Base-by-base conservation (phyloP, 1,140 invertebrate genomes). In the Drosophila micromelanica region DNA sequence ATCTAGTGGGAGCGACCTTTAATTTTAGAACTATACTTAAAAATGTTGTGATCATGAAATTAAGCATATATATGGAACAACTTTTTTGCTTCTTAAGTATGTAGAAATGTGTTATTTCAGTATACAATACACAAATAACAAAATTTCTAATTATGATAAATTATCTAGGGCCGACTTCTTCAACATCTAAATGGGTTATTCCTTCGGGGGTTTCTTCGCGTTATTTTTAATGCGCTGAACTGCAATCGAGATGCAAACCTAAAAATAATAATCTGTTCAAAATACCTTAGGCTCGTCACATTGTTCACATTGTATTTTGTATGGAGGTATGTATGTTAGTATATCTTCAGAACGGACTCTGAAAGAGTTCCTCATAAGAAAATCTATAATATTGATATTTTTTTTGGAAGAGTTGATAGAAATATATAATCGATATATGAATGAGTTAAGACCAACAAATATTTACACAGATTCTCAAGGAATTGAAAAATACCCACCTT, bases 401-500 rank as follows among this genome's bases (percentile, higher is more conserved):
- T 56, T 56, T 42, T 56, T 56, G 38, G 40, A 57, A 57, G 23
- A 57, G 40, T 57, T 15, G 38, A 52, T 17, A 52, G 30, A 48
- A 54, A 30, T 30, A 30, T 30, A 30, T 42, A 15, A 13, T 42
- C 38, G 3, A 57, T 15, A 30, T 54, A 37, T 30, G 32, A 15
- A 52, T 35, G 32, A n/a, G 13, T 5, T 9, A 52, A 32, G 15
- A 52, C 27, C 8, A 15, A 17, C 5, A 52, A n/a, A n/a, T 17
- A 52, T 11, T 12, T 15, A 11, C 20, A 48, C 20, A 17, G 3
- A 37, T 32, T 17, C 0, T 1, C 15, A 15, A 13, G n/a, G 5
- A 49, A 30, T 2, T 3, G 32, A 35, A 35, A 7, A 35, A 35
- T 8, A 35, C 59, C 3, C 27, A 73, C 70, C 70, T 94, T 94